Conservation (phyloP, 2,797 vertebrate species). For the Orientallactaga sibirica region DNA sequence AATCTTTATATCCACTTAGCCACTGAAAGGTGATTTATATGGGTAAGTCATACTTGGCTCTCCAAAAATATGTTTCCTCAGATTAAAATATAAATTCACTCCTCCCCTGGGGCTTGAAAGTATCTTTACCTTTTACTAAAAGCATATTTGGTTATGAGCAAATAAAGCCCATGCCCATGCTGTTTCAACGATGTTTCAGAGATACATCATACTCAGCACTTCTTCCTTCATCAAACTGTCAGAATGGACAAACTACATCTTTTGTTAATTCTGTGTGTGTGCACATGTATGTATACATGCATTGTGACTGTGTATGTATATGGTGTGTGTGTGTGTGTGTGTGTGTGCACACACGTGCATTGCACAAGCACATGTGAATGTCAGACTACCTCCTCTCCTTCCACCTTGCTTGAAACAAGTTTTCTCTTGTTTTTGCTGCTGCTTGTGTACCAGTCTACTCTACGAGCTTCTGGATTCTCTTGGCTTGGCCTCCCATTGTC, state of each 20-base stretch:
- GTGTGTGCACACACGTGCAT: too few relatives aligned
- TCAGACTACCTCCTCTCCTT: too few relatives aligned
- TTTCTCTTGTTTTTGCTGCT: too few relatives aligned
- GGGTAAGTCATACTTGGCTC: background rate
- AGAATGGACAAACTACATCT: background rate
- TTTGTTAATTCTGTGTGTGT: background rate
- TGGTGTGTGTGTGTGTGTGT: too few relatives aligned
- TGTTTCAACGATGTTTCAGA: background rate
- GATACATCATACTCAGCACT: fast-evolving
- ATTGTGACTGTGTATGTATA: too few relatives aligned
- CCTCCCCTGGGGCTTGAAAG: background rate
- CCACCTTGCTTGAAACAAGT: too few relatives aligned
- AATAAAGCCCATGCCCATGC: fast-evolving
- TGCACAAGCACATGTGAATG: too few relatives aligned
- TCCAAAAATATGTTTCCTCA: background rate
- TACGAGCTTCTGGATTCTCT: too few relatives aligned
- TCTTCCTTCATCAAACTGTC: background rate
- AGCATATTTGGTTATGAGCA: background rate
- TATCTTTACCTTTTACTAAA: background rate
- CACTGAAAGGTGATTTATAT: fast-evolving
- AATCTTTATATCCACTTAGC: background rate
- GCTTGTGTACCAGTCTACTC: too few relatives aligned
- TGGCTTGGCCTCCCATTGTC: too few relatives aligned
- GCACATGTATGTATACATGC: too few relatives aligned
- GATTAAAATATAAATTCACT: background rate